A percentile compares a stretch with the other conserved stretches of the same genome.
These are phyloP conservation scores for Oplegnathus fasciatus DNA, from an alignment of 2,113 vertebrate species.

Conservation along the genomic window DNA sequence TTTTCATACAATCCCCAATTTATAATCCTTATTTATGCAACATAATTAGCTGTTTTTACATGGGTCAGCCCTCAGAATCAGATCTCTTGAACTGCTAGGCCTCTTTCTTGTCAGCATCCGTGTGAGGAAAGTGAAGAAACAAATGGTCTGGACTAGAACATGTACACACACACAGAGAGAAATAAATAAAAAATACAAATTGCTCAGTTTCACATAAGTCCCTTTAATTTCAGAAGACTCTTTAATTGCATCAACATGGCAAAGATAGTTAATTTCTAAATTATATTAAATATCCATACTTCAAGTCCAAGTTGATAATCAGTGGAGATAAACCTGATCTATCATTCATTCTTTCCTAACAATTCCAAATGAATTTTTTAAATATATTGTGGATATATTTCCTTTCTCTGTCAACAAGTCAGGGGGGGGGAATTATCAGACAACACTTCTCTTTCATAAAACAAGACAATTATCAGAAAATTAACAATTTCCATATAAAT, in stretches of 20 bases:
- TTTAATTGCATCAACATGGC: constrained; percentile 71
- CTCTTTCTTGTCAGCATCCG: neutral
- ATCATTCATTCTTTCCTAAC: constrained; percentile 15
- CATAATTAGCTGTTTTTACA: neutral
- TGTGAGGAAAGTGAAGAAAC: neutral
- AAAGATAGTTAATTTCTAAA: constrained; percentile 71
- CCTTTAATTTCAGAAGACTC: constrained; percentile 76
- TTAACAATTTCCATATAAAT: constrained; percentile 72
- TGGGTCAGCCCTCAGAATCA: neutral
- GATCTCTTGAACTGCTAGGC: neutral
- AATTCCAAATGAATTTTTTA: constrained; percentile 57
- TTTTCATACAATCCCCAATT: neutral
- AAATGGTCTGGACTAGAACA: neutral
- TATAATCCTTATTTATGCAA: neutral
- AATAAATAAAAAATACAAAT: neutral
- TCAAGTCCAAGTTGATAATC: constrained; percentile 59
- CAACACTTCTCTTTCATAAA: constrained; percentile 64
- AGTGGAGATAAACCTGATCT: constrained; percentile 46
- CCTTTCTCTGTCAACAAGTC: constrained; percentile 38
- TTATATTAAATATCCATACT: constrained; percentile 58
- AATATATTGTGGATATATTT: constrained; percentile 52
- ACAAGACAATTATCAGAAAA: constrained; percentile 63
- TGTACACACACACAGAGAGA: neutral
- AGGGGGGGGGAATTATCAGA: constrained; percentile 60
- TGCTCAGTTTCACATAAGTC: constrained; percentile 52